Conservation (phyloP, 2,888 invertebrate species). For the Resseliella maxima region DNA sequence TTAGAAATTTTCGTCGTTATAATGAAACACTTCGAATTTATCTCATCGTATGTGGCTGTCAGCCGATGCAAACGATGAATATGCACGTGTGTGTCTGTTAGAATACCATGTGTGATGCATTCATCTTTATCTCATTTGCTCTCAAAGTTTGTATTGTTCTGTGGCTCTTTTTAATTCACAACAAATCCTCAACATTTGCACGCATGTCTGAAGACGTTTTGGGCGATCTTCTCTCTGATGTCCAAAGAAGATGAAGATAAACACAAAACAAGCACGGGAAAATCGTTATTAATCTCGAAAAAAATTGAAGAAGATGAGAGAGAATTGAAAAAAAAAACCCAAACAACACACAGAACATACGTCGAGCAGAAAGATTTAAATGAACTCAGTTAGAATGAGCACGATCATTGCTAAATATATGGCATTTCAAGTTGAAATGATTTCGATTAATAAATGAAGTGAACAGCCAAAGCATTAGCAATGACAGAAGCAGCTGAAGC, state of each 20-base stretch:
- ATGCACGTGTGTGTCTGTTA: background rate
- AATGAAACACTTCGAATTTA: slow-evolving; percentile 47
- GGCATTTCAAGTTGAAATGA: background rate
- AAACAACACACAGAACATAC: background rate
- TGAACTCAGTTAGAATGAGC: slow-evolving; percentile 20
- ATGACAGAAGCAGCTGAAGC: too few relatives aligned
- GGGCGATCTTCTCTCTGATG: slow-evolving; percentile 33
- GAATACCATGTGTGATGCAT: background rate
- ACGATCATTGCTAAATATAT: background rate
- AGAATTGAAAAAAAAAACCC: background rate
- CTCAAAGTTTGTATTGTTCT: too few relatives aligned
- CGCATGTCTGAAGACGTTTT: slow-evolving; percentile 33
- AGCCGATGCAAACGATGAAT: background rate
- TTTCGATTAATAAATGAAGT: too few relatives aligned
- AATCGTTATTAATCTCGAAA: slow-evolving; percentile 46
- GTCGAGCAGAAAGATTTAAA: background rate
- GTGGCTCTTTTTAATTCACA: background rate
- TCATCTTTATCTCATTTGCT: background rate
- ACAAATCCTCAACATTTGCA: background rate
- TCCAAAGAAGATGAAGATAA: slow-evolving; percentile 40
- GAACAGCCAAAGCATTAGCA: background rate
- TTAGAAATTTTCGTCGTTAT: slow-evolving; percentile 14
- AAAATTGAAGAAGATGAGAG: slow-evolving; percentile 11
- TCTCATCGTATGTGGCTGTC: slow-evolving; percentile 54
- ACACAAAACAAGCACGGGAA: slow-evolving; percentile 41